Conservation (phyloP, 2,797 vertebrate genomes). For the Lepilemur ruficaudatus region DNA sequence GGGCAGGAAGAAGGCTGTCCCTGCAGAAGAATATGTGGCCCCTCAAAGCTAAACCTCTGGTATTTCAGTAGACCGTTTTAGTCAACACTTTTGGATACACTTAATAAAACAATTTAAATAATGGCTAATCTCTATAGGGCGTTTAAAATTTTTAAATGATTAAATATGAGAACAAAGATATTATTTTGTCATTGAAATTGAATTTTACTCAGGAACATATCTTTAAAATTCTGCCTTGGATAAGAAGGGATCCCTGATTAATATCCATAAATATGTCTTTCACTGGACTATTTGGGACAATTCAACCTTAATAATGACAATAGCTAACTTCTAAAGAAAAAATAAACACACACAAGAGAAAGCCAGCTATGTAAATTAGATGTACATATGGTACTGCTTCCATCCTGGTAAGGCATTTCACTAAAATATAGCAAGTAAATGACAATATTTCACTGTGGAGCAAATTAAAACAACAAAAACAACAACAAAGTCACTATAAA, state of each 20-base stretch:
- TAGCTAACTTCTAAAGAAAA: not conserved
- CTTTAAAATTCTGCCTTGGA: not conserved
- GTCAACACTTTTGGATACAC: not conserved
- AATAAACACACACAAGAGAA: not conserved
- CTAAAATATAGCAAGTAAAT: not conserved
- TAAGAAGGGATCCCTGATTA: not conserved
- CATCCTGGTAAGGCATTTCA: not conserved
- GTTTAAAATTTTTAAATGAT: not conserved
- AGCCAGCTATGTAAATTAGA: not conserved
- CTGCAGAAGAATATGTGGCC: not conserved
- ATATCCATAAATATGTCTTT: not conserved
- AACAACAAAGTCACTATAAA: not conserved
- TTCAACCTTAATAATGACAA: not conserved
- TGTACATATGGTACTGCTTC: not conserved
- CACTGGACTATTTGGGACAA: not conserved
- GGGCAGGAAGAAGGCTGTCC: not conserved
- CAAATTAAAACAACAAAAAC: not conserved
- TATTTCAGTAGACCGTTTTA: not conserved
- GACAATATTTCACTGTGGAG: not conserved
- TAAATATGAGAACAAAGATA: not conserved
- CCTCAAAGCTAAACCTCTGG: not conserved
- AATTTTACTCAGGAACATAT: not conserved
- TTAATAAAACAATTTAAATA: not conserved
- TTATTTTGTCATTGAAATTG: not conserved
- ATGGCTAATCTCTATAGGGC: not conserved